Evolutionary conservation across 1,140 invertebrate genomes (phyloP).

Genomic region (Thalassaphorura encarpata): DNA sequence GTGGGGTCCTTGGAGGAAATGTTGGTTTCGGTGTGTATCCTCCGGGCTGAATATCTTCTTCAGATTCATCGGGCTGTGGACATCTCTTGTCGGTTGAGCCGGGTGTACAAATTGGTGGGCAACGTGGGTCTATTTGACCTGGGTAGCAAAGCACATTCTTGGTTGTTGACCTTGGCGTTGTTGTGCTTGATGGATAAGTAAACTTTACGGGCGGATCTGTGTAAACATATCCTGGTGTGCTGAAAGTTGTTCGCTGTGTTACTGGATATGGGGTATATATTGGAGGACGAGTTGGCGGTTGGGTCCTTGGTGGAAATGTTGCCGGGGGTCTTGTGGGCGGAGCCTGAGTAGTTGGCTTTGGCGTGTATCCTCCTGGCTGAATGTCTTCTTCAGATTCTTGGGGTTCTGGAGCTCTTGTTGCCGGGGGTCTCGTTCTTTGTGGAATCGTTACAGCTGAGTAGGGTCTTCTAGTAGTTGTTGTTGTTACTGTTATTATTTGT

Average conservation of each 20-base stretch:
- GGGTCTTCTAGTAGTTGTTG: conserved; percentile 13
- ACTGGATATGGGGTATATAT: conserved; percentile 3
- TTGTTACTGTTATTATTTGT: background rate
- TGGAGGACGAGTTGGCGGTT: conserved; percentile 5
- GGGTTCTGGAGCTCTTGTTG: conserved; percentile 33
- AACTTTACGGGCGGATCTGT: conserved; percentile 25
- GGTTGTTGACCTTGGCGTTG: conserved; percentile 27
- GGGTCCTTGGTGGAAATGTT: conserved; percentile 44
- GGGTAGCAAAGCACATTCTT: conserved; percentile 35
- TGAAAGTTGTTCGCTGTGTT: conserved; percentile 21
- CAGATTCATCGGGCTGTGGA: conserved; percentile 17
- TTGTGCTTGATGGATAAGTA: background rate
- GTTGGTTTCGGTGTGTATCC: background rate
- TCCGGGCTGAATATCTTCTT: conserved; percentile 1
- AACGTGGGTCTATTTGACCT: conserved; percentile 39
- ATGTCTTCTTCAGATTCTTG: conserved; percentile 12
- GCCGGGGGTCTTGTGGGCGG: background rate
- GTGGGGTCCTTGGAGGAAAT: conserved; percentile 42
- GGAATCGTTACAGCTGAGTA: conserved; percentile 15
- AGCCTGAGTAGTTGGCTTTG: background rate
- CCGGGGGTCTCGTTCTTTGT: conserved; percentile 35
- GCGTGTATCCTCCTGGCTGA: background rate
- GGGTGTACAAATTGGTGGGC: conserved; percentile 30
- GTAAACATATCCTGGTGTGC: conserved; percentile 39
- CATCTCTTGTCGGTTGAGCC: conserved; percentile 29